Percentiles rank a stretch among this genome's conserved stretches.
phyloP scores from a whole-genome alignment of 2,797 vertebrate genomes.

The Uromys caudimaculatus region DNA sequence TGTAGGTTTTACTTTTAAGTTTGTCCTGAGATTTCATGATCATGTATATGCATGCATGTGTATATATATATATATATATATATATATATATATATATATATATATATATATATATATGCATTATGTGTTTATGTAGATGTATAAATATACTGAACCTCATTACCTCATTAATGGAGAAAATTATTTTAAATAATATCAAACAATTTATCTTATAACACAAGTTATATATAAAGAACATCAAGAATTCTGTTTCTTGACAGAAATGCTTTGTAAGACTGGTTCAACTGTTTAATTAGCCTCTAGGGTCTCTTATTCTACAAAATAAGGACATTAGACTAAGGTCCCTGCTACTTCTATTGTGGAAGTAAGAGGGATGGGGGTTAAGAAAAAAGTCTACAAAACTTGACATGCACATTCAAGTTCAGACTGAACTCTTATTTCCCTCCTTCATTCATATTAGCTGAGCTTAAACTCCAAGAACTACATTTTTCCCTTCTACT shows the following conservation, averaged over 20 bases:
- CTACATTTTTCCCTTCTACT: background rate
- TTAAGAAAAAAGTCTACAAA: background rate
- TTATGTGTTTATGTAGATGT: background rate
- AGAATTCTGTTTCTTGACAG: background rate
- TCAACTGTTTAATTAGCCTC: constrained; percentile 39
- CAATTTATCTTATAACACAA: constrained; percentile 25
- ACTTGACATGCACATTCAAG: background rate
- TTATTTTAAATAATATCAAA: constrained; percentile 24
- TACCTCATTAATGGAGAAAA: constrained; percentile 45
- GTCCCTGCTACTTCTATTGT: background rate
- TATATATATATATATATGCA: too few species aligned
- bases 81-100: too few species aligned
- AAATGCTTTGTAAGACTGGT: constrained; percentile 20
- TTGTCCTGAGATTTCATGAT: background rate
- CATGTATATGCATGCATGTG: background rate
- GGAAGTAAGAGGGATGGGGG: accelerated
- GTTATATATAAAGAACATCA: constrained; percentile 38
- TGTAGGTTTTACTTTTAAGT: background rate
- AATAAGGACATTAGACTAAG: background rate
- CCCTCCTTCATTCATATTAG: background rate
- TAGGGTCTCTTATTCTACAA: background rate
- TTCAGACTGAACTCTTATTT: background rate
- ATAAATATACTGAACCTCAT: background rate
- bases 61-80: too few species aligned
- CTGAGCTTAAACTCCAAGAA: constrained; percentile 33